Evolutionary conservation across 2,113 vertebrate species (phyloP).

Genomic region (Channa argus): DNA sequence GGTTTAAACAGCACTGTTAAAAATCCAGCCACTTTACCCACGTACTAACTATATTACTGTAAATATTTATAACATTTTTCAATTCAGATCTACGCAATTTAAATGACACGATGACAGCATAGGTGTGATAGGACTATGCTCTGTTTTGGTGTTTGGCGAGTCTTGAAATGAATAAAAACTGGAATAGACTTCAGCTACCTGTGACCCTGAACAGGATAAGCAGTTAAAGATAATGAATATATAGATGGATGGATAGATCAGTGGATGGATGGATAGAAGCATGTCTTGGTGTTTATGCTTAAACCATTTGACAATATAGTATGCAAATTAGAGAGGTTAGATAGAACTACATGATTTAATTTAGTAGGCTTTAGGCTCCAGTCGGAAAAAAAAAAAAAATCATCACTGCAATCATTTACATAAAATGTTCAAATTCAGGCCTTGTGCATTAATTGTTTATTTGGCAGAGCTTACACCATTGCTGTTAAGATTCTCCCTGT

Average conservation of each 20-base stretch:
- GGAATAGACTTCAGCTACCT: too few relatives aligned
- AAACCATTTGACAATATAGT: too few relatives aligned
- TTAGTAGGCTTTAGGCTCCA: conserved; percentile 20
- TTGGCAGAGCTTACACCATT: conserved; percentile 55
- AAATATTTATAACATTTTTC: conserved; percentile 3
- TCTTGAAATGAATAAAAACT: too few relatives aligned
- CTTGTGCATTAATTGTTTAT: conserved; percentile 68
- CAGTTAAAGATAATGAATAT: too few relatives aligned
- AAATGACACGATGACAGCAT: too few relatives aligned
- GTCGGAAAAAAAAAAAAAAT: conserved; percentile 55
- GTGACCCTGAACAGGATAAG: too few relatives aligned
- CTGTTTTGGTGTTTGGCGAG: too few relatives aligned
- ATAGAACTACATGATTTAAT: conserved; percentile 36
- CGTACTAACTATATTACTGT: not conserved
- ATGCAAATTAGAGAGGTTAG: not conserved
- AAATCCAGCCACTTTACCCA: conserved; percentile 31
- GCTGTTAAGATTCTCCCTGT: conserved; percentile 70
- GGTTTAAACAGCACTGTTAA: conserved; percentile 1
- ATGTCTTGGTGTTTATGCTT: too few relatives aligned
- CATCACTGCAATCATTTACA: conserved; percentile 37
- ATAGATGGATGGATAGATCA: too few relatives aligned
- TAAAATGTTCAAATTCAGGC: conserved; percentile 44
- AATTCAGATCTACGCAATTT: too few relatives aligned
- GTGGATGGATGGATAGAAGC: too few relatives aligned
- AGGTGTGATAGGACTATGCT: too few relatives aligned